A percentile compares a stretch with the other conserved stretches of the same genome.
Conservation (phyloP, 2,113 vertebrate genomes). For the Columba livia region DNA sequence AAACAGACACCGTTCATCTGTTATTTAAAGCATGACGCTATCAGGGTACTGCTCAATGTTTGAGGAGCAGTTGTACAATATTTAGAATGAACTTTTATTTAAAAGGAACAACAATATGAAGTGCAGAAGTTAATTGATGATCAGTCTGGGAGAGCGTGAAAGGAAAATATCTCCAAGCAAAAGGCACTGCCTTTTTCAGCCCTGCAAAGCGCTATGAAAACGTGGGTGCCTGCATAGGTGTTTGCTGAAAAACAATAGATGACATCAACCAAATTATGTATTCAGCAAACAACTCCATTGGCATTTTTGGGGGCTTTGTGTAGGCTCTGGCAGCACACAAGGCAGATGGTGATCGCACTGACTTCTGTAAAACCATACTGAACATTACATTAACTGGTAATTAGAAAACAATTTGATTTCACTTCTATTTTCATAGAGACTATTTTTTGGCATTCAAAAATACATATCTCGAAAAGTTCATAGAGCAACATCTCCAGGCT, state of each 20-base stretch:
- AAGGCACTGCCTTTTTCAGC: not conserved
- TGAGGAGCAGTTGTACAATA: conserved; percentile 33
- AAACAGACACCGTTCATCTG: conserved; percentile 38
- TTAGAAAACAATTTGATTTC: conserved; percentile 23
- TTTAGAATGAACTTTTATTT: conserved; percentile 27
- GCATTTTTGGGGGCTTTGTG: conserved; percentile 34
- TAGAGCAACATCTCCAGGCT: not conserved
- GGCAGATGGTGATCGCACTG: conserved; percentile 42
- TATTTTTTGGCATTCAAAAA: not conserved
- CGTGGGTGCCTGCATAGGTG: not conserved
- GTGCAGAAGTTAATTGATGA: not conserved
- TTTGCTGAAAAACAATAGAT: conserved; percentile 30
- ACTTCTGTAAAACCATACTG: conserved; percentile 22
- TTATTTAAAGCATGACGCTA: conserved; percentile 18
- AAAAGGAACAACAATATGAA: not conserved
- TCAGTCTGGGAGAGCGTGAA: not conserved
- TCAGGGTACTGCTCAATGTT: conserved; percentile 1
- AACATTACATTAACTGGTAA: conserved; percentile 25
- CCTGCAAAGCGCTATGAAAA: not conserved
- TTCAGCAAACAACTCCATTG: conserved; percentile 27
- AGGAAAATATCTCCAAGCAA: not conserved
- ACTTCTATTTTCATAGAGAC: not conserved
- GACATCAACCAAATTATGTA: not conserved
- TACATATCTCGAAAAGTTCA: not conserved
- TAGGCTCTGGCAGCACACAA: conserved; percentile 32